Evolutionary conservation across 2,113 vertebrate species (phyloP).

Genomic region (Oncorhynchus nerka): DNA sequence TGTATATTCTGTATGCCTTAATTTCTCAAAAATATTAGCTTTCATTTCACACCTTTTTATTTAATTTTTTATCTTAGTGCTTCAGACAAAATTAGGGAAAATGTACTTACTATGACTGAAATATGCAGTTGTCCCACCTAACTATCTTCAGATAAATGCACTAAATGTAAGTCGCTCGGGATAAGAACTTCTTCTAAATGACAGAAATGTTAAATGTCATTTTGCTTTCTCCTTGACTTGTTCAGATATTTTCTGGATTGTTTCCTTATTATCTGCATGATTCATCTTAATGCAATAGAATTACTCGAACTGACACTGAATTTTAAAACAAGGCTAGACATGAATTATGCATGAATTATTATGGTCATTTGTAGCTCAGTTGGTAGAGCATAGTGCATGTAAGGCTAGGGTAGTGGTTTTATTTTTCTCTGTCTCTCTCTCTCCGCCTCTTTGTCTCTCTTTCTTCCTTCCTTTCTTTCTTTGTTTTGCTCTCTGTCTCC

Average conservation of each 20-base stretch:
- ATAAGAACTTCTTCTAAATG: no score
- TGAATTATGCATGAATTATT: constrained; percentile 45
- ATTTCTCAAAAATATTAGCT: no score
- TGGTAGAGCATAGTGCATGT: no score
- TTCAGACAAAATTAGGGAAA: no score
- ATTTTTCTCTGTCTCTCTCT: neutral
- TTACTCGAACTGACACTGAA: constrained; percentile 45
- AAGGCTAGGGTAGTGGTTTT: no score
- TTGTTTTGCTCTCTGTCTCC: neutral
- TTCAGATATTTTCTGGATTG: constrained; percentile 25
- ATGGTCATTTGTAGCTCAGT: constrained; percentile 23
- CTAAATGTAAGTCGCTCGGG: no score
- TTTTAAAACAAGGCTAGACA: constrained; percentile 32
- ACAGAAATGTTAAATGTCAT: neutral
- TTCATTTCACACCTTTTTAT: no score
- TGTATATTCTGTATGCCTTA: no score
- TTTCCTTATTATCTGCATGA: constrained; percentile 56
- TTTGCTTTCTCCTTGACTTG: neutral
- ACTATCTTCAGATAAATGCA: no score
- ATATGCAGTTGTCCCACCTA: no score
- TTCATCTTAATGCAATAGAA: constrained; percentile 33
- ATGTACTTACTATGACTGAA: no score
- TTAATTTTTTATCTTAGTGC: no score
- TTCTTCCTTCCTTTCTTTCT: neutral
- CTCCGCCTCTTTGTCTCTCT: neutral